Evolutionary conservation across 2,888 invertebrate genomes (phyloP), one percentile per base, ranked within the genome.

Genomic region (Julus scanicus): DNA sequence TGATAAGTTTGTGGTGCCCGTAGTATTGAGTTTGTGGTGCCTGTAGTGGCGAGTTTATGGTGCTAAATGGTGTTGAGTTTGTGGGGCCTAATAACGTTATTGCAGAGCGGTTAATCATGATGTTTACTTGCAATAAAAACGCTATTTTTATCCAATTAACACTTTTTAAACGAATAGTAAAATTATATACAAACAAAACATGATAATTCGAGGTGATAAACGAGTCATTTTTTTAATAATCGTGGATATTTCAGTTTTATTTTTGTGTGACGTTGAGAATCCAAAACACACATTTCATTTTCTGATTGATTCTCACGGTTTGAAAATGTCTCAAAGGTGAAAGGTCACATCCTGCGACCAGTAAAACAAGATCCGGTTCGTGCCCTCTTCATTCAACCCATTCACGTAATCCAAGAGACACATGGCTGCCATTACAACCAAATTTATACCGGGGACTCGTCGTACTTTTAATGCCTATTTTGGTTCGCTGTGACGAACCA

Each of bases 301-400:
- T 80, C 2, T 80, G 80, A 80, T 80, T 80, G 80, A 80, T 80
- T 80, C 80, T 80, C 80, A 37, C 80, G 80, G 80, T 80, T 80
- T 37, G 37, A 80, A 80, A 71, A 80, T 39, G 80, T 80, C 80
- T 80, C 80, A 80, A 4, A 80, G 37, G 80, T 80, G 37, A 37
- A 80, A 80, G 80, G 80, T 80, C 80, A 39, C 80, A 80, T 80
- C 80, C 80, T 80, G 80, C 80, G 15, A 80, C 9, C 11, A 39
- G 37, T 8, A 39, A 37, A 20, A 29, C 80, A 29, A 80, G 80
- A 80, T 80, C 80, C 80, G 80, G 80, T 80, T 80, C 29, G 80
- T 39, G 37, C 37, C 37, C 80, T 80, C 80, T 80, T 80, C 80
- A 80, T 5, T 80, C 80, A 80, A 80, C 15, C 80, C 80, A 80